Conservation (phyloP, 2,888 invertebrate genomes). For the Congeria kusceri region DNA sequence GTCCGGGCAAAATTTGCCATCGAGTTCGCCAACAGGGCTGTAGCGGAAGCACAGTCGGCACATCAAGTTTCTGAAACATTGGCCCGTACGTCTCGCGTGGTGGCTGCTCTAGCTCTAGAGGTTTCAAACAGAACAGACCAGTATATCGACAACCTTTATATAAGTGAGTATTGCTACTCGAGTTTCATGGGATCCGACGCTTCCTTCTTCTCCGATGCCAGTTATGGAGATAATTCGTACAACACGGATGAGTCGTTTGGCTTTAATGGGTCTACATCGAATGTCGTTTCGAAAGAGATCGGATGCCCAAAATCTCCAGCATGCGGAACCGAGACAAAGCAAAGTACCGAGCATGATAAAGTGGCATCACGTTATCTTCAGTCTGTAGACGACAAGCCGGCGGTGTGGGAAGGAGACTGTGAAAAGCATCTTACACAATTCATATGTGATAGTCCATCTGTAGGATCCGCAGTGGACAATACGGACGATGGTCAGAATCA, state of each 20-base stretch:
- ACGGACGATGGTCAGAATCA: no score
- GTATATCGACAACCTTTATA: slow-evolving; percentile 16
- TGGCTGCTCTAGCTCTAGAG: slow-evolving; percentile 66
- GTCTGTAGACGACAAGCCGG: not conserved
- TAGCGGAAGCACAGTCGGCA: slow-evolving; percentile 63
- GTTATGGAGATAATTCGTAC: not conserved
- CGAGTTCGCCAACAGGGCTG: slow-evolving; percentile 58
- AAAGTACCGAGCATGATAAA: not conserved
- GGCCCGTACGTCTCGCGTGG: slow-evolving; percentile 62
- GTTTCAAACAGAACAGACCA: slow-evolving; percentile 40
- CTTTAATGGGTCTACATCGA: not conserved
- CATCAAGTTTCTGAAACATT: slow-evolving; percentile 62
- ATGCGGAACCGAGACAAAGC: not conserved
- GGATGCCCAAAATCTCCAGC: not conserved
- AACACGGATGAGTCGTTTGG: not conserved
- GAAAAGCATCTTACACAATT: slow-evolving; percentile 3
- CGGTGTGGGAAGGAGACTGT: not conserved
- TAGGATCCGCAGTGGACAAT: no score
- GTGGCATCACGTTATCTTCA: no score
- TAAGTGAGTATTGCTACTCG: slow-evolving; percentile 13
- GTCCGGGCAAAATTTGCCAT: slow-evolving; percentile 54
- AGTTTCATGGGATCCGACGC: slow-evolving; percentile 3
- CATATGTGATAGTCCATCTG: no score
- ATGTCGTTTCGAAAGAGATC: not conserved
- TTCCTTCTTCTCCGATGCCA: slow-evolving; percentile 14